These are phyloP conservation scores for Octodonta nipae DNA, from an alignment of 2,888 invertebrate species.

Conservation along the genomic window DNA sequence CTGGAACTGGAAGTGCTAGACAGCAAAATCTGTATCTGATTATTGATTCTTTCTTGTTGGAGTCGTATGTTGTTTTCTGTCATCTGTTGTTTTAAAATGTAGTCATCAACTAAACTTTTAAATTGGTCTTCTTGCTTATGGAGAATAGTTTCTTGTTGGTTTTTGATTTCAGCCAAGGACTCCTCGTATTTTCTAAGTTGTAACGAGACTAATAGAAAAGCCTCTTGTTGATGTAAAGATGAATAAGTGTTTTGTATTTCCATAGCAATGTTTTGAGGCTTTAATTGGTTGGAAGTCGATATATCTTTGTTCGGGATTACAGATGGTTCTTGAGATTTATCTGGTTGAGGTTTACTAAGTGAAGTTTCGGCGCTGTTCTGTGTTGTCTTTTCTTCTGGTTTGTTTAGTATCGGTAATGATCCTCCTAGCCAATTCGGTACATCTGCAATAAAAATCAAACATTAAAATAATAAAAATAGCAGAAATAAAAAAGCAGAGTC, in stretches of 20 bases:
- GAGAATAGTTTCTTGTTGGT: constrained; percentile 43
- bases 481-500: too few species aligned
- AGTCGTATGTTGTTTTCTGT: constrained; percentile 46
- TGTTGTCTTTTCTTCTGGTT: too few species aligned
- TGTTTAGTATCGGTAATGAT: too few species aligned
- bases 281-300: constrained; percentile 1
- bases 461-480: too few species aligned
- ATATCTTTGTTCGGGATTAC: too few species aligned
- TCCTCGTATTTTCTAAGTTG: constrained; percentile 52
- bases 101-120: constrained; percentile 41
- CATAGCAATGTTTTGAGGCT: constrained; percentile 12
- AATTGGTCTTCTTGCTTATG: constrained; percentile 33
- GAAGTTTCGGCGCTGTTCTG: not conserved
- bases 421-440: too few species aligned
- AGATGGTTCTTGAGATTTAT: not conserved
- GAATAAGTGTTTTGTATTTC: constrained; percentile 39
- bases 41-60: constrained; percentile 48
- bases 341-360: not conserved
- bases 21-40: constrained; percentile 43
- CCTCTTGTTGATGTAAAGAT: constrained; percentile 48
- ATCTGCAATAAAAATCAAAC: too few species aligned
- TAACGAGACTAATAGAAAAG: constrained; percentile 46
- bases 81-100: constrained; percentile 42
- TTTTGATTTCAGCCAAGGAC: constrained; percentile 42
- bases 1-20: constrained; percentile 12